Base-by-base conservation (phyloP, 2,113 vertebrate genomes). In the Coregonus clupeaformis region DNA sequence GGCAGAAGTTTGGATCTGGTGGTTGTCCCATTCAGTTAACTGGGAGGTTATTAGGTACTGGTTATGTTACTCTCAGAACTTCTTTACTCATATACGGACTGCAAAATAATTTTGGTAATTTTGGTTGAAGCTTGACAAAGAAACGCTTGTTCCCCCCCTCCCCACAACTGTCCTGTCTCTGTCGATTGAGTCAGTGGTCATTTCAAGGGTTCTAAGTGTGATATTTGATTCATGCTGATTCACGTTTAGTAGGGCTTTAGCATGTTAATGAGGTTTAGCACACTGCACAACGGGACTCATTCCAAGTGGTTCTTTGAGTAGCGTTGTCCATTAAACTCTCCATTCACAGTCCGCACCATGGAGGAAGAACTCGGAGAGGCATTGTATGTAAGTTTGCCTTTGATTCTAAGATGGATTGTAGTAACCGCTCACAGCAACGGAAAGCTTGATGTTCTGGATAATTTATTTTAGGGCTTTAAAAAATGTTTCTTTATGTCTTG, bases 241-340 rank as follows among this genome's bases (percentile, higher is more conserved):
- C 68, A 74, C 68, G 62, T 77, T 71, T 72, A 74, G 63, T 74
- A 30, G 55, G 16, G 74, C 63, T 55, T 71, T 25, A 47, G 22
- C 45, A 52, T 71, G 75, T 71, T 60, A 75, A 71, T 62, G 47
- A 75, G 68, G 22, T 62, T 69, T 24, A 69, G 49, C 52, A 47
- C 22, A 32, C 55, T 22, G 55, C 32, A 20, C 24, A 16, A 29
- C 27, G 27, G 70, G 42, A 66, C 13, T 63, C 30, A 70, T 45
- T 67, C 71, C 71, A 64, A 65, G 24, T 18, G 45, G 11, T 20
- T 18, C 18, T 18, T 14, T 9, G 5, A 32, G 36, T 68, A 52
- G 49, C 16, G 49, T 11, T 7, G 25, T 72, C 27, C 14, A 11
- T 57, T 71, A 62, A 45, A 52, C 22, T 22, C 24, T 14, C 12